Conservation (phyloP, 2,113 vertebrate species). For the Accipiter virgatus region DNA sequence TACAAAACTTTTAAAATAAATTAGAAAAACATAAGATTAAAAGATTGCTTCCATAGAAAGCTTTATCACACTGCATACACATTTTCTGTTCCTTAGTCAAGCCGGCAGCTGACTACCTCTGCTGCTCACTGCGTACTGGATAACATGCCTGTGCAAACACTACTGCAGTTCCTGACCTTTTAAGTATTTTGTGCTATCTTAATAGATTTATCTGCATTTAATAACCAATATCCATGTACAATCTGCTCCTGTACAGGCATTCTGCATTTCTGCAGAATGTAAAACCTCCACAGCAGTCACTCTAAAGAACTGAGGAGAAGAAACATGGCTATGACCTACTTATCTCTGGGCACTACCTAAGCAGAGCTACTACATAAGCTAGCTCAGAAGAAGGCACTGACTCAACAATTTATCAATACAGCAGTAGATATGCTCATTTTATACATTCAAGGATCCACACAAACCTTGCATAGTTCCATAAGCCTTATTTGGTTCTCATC, state of each 20-base stretch:
- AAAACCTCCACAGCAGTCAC: neutral
- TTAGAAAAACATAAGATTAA: neutral
- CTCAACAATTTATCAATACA: rapidly evolving
- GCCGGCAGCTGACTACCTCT: neutral
- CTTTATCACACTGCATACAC: rapidly evolving
- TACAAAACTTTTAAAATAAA: neutral
- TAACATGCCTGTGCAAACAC: neutral
- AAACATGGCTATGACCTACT: neutral
- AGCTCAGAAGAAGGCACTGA: neutral
- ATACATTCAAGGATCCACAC: neutral
- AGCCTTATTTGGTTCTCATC: neutral
- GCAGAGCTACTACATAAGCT: neutral
- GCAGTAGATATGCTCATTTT: neutral
- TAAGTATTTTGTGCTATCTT: neutral
- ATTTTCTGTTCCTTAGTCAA: neutral
- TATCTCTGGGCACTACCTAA: neutral
- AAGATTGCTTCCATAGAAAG: neutral
- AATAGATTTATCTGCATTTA: neutral
- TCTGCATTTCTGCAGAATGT: neutral
- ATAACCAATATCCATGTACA: neutral
- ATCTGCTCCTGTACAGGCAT: neutral
- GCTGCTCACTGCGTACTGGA: neutral
- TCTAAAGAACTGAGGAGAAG: neutral
- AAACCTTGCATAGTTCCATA: neutral
- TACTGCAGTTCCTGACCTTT: neutral